Percentiles rank a stretch among this genome's conserved stretches.
phyloP scores from a whole-genome alignment of 2,113 vertebrate species.

The Thamnaconus septentrionalis region DNA sequence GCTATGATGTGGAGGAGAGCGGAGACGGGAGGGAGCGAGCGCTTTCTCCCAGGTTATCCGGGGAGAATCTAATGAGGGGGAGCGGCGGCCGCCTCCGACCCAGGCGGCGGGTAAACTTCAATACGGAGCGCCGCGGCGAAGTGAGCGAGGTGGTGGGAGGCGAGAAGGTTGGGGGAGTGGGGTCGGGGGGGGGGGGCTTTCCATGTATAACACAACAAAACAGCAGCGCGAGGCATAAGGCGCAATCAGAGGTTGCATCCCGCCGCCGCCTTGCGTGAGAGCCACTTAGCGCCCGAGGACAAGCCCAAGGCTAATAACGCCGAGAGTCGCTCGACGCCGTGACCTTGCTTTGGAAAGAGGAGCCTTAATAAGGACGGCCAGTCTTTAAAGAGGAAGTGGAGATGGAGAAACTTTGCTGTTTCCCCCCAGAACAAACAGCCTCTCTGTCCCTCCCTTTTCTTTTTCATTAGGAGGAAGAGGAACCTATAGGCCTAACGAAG shows the following conservation, averaged over 20 bases:
- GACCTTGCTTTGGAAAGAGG: conserved; percentile 70
- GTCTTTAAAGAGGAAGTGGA: conserved; percentile 48
- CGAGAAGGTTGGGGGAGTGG: conserved; percentile 13
- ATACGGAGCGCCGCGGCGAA: conserved; percentile 58
- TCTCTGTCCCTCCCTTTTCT: conserved; percentile 58
- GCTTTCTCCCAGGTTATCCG: conserved; percentile 71
- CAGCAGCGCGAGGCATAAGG: conserved; percentile 46
- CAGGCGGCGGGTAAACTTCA: conserved; percentile 54
- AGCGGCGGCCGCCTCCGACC: conserved; percentile 56
- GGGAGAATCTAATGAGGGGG: conserved; percentile 76
- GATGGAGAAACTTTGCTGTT: conserved; percentile 39
- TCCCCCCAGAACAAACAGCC: conserved; percentile 69
- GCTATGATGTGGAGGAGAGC: conserved; percentile 55
- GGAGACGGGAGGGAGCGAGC: conserved; percentile 59
- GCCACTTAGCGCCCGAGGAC: conserved; percentile 66
- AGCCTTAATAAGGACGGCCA: conserved; percentile 71
- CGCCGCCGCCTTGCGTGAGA: conserved; percentile 57
- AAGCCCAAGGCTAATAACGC: conserved; percentile 72
- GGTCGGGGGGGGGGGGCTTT: conserved; percentile 31
- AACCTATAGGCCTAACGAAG: conserved; percentile 70
- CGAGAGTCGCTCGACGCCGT: conserved; percentile 68
- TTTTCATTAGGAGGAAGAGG: conserved; percentile 51
- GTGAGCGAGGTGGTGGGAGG: conserved; percentile 44
- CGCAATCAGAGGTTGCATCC: conserved; percentile 64
- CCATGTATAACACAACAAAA: conserved; percentile 58